Evolutionary conservation across 2,888 invertebrate genomes (phyloP), one percentile per base, ranked within the genome.

Genomic region (Auanema sp.): DNA sequence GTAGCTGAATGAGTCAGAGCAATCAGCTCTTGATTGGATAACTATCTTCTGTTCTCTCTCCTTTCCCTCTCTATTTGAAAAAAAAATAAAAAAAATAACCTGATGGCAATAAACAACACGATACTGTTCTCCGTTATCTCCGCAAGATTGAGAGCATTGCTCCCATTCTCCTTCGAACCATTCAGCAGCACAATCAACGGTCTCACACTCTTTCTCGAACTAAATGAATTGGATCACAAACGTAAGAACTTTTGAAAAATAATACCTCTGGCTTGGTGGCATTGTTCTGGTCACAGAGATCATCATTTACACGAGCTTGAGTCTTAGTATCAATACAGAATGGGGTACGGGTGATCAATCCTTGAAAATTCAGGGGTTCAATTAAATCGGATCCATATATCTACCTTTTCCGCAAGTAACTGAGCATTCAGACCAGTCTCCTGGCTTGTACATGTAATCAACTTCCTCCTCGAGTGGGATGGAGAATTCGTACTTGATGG

Each of bases 341-440:
- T 0, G 93, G 91, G 71, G 89, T 88, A 62, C 94, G 88, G 0
- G 88, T 88, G 86, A 91, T 91, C 65, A 87, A 86, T 64, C 91
- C 91, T n/a, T 91, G 76, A 60, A 55, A 11, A 43, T 62, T 6
- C 33, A 16, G 16, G 58, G 1, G 24, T 57, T 14, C 8, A 18
- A 18, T 47, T 47, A 18, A 47, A 5, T 11, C 47, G 0, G 5
- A 16, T 1, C 5, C 5, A 47, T 47, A 47, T 47, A 16, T 47
- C 47, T 87, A 89, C 95, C 96, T 87, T 92, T 92, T 16, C 94
- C 96, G 83, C 96, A 97, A 10, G 90, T 87, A n/a, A 89, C 89
- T 75, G 89, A 90, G 86, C 96, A 97, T 0, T 89, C 88, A 0
- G 89, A 89, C 85, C 90, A 95, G 69, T 89, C 88, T 50, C 89